Evolutionary conservation across 2,888 invertebrate species (phyloP), one percentile per base, ranked within the genome.

Genomic region (Drosophila putrida): DNA sequence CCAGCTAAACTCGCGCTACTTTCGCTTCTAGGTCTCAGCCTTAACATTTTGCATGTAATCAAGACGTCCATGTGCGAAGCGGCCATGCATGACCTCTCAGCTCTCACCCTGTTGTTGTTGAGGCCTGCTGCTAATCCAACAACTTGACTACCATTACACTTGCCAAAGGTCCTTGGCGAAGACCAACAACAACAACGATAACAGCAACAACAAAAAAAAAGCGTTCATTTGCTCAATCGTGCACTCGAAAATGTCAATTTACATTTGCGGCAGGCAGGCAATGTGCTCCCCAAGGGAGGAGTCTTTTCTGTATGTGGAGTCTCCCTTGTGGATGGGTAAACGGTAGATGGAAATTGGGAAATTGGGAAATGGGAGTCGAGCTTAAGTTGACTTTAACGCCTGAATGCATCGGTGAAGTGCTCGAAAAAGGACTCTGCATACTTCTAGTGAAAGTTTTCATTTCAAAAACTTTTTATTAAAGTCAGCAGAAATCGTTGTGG

Each of bases 171-270:
- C 66, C 53, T 50, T 41, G 71, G 33, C 50, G 46, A 49, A 36
- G 58, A 53, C 66, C 54, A 27, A 55, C 20, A 20, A 20, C 2
- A 53, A 43, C 20, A 11, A 51, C n/a, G n/a, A n/a, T n/a, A n/a
- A n/a, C n/a, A n/a, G n/a, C n/a, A n/a, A n/a, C n/a, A n/a, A n/a
- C n/a, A n/a, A 55, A 39, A 73, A 72, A 80, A 73, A 74, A 68
- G 28, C 76, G 79, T 84, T 84, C 80, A 86, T 85, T 85, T 86
- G 86, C 86, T 85, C 85, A 85, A 85, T 85, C 87, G 85, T 86
- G 86, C 85, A 84, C 85, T 87, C 83, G 82, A 86, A 86, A 87
- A 87, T 87, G 86, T 86, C 86, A 86, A 86, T 86, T 86, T 87
- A 87, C 86, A 87, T 86, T 86, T 86, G 83, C 82, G 71, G 76